phyloP scores from a whole-genome alignment of 2,113 vertebrate genomes.

The Cnemophilus loriae region DNA sequence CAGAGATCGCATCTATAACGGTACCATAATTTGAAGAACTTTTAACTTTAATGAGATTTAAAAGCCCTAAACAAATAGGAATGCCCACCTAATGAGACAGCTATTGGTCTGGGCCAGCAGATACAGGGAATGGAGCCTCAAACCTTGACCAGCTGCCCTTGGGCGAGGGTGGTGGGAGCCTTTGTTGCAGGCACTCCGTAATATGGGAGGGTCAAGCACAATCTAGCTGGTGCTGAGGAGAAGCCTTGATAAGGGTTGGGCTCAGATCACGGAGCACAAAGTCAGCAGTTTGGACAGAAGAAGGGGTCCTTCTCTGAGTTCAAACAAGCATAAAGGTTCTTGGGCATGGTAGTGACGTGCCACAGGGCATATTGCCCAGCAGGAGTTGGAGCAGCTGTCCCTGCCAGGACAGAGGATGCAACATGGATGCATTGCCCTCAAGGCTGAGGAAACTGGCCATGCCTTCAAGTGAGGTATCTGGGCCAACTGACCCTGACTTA shows the following conservation, averaged over 20 bases:
- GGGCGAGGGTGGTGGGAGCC: accelerated
- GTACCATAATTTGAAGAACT: not conserved
- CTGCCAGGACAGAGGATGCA: not conserved
- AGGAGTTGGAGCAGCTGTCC: not conserved
- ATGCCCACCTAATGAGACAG: not conserved
- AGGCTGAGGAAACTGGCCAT: not conserved
- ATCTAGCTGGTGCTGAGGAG: not conserved
- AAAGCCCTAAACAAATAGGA: not conserved
- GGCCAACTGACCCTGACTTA: accelerated
- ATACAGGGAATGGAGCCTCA: not conserved
- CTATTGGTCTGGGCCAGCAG: not conserved
- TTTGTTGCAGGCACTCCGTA: not conserved
- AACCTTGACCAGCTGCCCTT: not conserved
- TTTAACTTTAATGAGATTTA: not conserved
- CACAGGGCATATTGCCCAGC: not conserved
- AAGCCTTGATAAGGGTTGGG: not conserved
- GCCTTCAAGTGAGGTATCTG: not conserved
- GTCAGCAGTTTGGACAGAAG: not conserved
- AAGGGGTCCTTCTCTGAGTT: not conserved
- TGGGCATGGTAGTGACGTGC: accelerated
- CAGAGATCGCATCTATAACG: not conserved
- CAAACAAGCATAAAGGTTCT: not conserved
- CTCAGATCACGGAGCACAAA: not conserved
- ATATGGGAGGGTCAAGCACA: not conserved
- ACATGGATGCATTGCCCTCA: accelerated